These are phyloP conservation scores for Dipodomys stephensi DNA, from an alignment of 2,113 vertebrate genomes.

Conservation along the genomic window DNA sequence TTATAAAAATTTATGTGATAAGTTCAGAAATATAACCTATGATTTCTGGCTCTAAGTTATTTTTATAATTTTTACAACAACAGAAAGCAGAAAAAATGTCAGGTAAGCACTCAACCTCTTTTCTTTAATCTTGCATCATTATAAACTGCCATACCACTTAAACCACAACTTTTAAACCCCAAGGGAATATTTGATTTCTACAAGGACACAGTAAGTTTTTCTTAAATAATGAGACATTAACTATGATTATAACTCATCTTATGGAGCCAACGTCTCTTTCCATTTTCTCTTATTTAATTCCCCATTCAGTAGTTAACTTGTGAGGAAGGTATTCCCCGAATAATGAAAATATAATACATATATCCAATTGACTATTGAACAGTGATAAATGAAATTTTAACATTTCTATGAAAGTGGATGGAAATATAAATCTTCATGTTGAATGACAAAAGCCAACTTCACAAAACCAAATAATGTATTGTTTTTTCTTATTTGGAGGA, in stretches of 20 bases:
- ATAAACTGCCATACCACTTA: neutral
- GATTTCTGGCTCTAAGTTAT: neutral
- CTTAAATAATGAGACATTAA: neutral
- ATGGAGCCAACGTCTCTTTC: neutral
- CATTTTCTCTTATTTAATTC: neutral
- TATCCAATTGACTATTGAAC: too few relatives aligned
- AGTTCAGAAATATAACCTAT: neutral
- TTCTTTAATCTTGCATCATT: neutral
- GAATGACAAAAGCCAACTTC: too few relatives aligned
- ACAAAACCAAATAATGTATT: too few relatives aligned
- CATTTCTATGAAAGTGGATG: too few relatives aligned
- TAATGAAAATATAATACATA: too few relatives aligned
- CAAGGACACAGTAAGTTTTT: neutral
- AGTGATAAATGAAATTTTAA: too few relatives aligned
- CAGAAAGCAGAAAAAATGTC: neutral
- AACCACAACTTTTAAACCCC: neutral
- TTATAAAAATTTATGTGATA: neutral
- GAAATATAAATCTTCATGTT: too few relatives aligned
- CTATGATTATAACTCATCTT: neutral
- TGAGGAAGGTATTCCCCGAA: neutral
- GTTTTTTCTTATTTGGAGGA: too few relatives aligned
- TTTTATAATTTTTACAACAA: neutral
- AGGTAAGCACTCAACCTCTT: neutral
- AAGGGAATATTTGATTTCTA: constrained; percentile 14
- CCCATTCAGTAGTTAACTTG: neutral